These are phyloP conservation scores for Colossoma macropomum DNA, from an alignment of 2,113 vertebrate species.

Conservation along the genomic window DNA sequence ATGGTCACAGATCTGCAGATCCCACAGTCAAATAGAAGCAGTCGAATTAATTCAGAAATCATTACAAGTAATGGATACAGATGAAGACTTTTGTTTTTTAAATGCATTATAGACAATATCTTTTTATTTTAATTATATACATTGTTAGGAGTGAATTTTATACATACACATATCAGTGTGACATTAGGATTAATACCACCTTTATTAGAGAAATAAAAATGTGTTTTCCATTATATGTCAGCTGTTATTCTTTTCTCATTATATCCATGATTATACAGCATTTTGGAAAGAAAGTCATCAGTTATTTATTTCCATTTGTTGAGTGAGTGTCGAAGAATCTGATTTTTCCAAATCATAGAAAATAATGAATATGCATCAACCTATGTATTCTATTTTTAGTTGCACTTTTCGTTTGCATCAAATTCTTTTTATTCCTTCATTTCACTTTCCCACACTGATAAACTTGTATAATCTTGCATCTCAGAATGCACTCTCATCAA, in stretches of 20 bases:
- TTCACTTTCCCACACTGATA: background rate
- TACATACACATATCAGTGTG: too few species aligned
- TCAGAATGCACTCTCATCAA: background rate
- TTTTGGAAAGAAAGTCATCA: background rate
- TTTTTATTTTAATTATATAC: too few species aligned
- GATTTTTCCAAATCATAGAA: background rate
- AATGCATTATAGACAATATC: too few species aligned
- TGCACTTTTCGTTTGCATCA: too few species aligned
- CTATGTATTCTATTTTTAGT: too few species aligned
- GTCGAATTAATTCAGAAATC: background rate
- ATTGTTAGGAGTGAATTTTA: too few species aligned
- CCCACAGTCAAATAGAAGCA: conserved; percentile 32
- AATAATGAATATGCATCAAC: conserved; percentile 7
- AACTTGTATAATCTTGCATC: background rate
- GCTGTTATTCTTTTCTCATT: too few species aligned
- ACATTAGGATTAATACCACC: too few species aligned
- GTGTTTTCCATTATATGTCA: too few species aligned
- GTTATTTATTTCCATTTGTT: background rate
- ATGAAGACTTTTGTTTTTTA: too few species aligned
- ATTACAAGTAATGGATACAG: background rate
- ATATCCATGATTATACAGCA: too few species aligned
- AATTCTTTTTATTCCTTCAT: background rate
- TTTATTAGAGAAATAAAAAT: too few species aligned
- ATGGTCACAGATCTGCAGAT: conserved; percentile 60
- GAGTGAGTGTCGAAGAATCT: background rate